These are phyloP conservation scores for Benthosema pterotum DNA, from an alignment of 2,797 vertebrate species.

Conservation along the genomic window DNA sequence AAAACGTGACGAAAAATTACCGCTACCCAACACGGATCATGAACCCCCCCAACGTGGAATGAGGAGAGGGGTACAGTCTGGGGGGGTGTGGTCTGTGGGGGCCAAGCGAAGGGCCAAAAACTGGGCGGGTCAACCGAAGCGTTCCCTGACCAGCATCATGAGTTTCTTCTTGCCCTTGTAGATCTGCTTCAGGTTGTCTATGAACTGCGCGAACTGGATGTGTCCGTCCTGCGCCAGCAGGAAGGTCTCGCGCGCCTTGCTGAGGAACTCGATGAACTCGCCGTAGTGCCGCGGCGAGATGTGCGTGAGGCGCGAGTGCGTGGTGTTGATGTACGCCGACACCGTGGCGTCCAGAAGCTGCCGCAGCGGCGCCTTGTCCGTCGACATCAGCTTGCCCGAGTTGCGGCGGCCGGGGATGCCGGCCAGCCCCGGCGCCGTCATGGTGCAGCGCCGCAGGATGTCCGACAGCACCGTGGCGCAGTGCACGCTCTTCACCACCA, in stretches of 20 bases:
- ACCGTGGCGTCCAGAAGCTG: conserved; percentile 97
- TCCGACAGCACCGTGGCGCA: conserved; percentile 98
- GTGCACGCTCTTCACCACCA: conserved; percentile 98
- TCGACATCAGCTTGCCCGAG: conserved; percentile 97
- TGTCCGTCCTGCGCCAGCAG: conserved; percentile 95
- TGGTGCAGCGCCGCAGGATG: conserved; percentile 95
- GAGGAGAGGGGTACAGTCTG: not conserved
- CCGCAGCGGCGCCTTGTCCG: conserved; percentile 96
- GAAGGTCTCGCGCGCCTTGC: conserved; percentile 97
- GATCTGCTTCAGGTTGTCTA: conserved; percentile 99
- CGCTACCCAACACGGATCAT: no score
- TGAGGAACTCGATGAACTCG: conserved; percentile 98
- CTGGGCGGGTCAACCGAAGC: conserved; percentile 89
- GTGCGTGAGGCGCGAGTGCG: conserved; percentile 97
- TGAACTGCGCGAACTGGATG: conserved; percentile 98
- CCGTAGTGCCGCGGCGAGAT: conserved; percentile 98
- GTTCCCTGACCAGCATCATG: conserved; percentile 96
- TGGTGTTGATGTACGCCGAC: conserved; percentile 98
- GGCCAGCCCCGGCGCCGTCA: conserved; percentile 93
- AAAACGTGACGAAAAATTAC: no score
- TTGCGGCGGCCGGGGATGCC: conserved; percentile 95
- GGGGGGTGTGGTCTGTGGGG: no score
- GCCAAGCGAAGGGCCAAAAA: no score
- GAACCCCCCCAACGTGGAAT: no score
- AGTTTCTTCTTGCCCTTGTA: conserved; percentile 99